Evolutionary conservation across 2,113 vertebrate species (phyloP), one percentile per base, ranked within the genome.

Genomic region (Heterocephalus glaber): DNA sequence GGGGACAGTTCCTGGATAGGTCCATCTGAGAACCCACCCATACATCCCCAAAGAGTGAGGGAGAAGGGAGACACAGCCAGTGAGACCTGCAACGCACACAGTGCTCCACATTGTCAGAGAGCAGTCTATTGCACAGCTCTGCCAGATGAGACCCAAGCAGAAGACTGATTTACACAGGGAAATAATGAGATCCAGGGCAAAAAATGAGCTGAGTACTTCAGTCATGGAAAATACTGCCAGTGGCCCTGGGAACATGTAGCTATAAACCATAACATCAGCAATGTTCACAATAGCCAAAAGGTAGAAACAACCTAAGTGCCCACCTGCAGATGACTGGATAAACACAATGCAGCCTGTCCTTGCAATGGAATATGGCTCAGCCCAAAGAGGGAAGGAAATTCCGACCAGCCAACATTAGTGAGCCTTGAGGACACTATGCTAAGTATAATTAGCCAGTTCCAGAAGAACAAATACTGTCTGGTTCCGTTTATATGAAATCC

Each of bases 351-450:
- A 1, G 49, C 7, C 19, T 47, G 74, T 47, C 5, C 41, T 20
- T 13, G 49, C 9, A 5, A 3, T 20, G 38, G 60, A 13, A 12
- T 7, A 5, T 7, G 14, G 47, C 5, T 90, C 47, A 41, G 19
- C 60, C 61, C 56, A 19, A n/a, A 56, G n/a, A 56, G 11, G 49
- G 1, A 35, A 44, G 54, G 63, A 24, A 60, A 60, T 79, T 70
- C 41, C 24, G 41, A 54, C 1, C 22, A 14, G 14, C 63, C 9
- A 47, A 17, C 5, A 5, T 56, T 1, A 19, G 19, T 26, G 0
- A 79, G 26, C 14, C 41, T 10, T 13, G 44, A 86, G 41, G 82
- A 16, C 2, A 7, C 68, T 20, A 13, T 4, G 44, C 26, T 11
- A 30, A 13, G 22, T 44, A n/a, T 41, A 6, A 17, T 13, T 26